Conservation (phyloP, 2,888 invertebrate species). For the Liodrosophila aerea region DNA sequence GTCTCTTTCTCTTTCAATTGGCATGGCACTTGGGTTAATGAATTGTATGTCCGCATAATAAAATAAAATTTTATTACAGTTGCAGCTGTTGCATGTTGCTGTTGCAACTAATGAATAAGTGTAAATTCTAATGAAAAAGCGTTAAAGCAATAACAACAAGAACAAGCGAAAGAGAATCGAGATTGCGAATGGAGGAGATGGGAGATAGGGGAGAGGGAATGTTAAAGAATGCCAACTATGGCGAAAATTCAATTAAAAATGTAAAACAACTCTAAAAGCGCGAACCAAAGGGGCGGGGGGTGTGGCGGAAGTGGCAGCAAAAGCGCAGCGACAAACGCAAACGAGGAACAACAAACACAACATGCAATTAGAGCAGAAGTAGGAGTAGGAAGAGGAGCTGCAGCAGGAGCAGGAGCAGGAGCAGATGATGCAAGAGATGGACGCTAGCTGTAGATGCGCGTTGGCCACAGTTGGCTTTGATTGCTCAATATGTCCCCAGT, state of each 20-base stretch:
- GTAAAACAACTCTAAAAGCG: conserved; percentile 74
- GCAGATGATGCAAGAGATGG: conserved; percentile 20
- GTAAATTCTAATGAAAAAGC: conserved; percentile 76
- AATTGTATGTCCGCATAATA: conserved; percentile 60
- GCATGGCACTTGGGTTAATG: conserved; percentile 33
- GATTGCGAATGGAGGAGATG: conserved; percentile 1
- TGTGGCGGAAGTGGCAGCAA: conserved; percentile 29
- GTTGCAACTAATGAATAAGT: conserved; percentile 75
- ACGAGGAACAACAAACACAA: conserved; percentile 63
- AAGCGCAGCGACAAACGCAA: conserved; percentile 62
- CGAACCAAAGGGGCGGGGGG: conserved; percentile 9
- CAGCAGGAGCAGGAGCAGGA: conserved; percentile 7
- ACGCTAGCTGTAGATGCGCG: too few relatives aligned
- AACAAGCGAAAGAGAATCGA: conserved; percentile 6
- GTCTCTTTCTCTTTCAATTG: conserved; percentile 1
- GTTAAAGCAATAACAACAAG: conserved; percentile 50
- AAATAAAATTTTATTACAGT: conserved; percentile 72
- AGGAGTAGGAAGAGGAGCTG: conserved; percentile 4
- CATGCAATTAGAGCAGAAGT: conserved; percentile 65
- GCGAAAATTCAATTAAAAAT: conserved; percentile 76
- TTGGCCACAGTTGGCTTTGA: conserved; percentile 72
- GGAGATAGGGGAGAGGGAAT: background rate
- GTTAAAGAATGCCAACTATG: conserved; percentile 71
- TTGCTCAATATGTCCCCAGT: conserved; percentile 64
- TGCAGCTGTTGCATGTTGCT: conserved; percentile 73